phyloP scores from a whole-genome alignment of 2,888 invertebrate genomes.

The Caenorhabditis sulstoni region DNA sequence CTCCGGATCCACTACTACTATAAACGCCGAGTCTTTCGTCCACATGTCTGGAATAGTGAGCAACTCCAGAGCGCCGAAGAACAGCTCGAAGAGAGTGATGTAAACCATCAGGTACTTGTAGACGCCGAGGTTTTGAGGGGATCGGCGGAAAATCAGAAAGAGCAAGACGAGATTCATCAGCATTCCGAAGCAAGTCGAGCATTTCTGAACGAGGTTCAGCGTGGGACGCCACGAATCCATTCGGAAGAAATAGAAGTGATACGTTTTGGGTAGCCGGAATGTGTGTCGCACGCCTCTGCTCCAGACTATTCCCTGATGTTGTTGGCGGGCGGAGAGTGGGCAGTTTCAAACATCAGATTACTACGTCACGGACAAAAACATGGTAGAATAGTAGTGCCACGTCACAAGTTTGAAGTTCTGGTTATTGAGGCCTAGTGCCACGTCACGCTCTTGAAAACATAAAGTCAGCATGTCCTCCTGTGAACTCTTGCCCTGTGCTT shows the following conservation, averaged over 20 bases:
- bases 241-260: neutral
- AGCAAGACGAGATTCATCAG: slow-evolving; percentile 1
- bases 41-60: neutral
- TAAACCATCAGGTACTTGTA: slow-evolving; percentile 15
- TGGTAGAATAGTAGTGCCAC: no score
- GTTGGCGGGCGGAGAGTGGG: no score
- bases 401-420: no score
- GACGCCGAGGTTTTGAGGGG: neutral
- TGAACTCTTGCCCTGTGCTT: no score
- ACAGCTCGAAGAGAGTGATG: slow-evolving; percentile 1
- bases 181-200: slow-evolving; percentile 1
- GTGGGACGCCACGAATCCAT: neutral
- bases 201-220: neutral
- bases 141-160: neutral
- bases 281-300: no score
- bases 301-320: no score
- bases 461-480: no score
- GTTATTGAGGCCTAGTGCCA: no score
- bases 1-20: neutral
- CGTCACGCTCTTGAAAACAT: no score
- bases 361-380: no score
- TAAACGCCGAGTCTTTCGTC: neutral
- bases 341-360: no score
- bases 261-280: no score
- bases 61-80: slow-evolving; percentile 1